Base-by-base conservation (phyloP, 1,140 invertebrate genomes). In the Drosophila willistoni region DNA sequence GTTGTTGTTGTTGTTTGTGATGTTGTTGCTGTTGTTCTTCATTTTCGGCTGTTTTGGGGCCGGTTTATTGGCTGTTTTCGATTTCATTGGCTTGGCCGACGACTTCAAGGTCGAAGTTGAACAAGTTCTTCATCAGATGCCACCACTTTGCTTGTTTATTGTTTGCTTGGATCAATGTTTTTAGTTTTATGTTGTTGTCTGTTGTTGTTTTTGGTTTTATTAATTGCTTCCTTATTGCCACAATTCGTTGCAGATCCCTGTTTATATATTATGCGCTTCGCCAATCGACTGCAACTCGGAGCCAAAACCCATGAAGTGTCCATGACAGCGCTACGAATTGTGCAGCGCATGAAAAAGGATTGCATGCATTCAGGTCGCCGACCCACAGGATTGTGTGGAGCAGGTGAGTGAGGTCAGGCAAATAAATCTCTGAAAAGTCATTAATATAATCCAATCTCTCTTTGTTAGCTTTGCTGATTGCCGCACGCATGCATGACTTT, bases 281-380 rank as follows among this genome's bases (percentile, higher is more conserved):
- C 98, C n/a, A 96, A 97, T 76, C 96, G 97, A 81, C 93, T 99
- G 42, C 96, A 99, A 90, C 97, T 99, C 92, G 98, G 96, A 3
- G 94, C 96, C 2, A 98, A 98, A 93, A 96, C 96, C 5, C 96
- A 99, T 87, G 96, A 98, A 90, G 98, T 99, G 3, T 96, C 96
- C n/a, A 97, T 96, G 94, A 99, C 98, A 1, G 98, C 98, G 0
- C 93, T 98, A 39, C 93, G 98, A 68, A 93, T 99, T 44, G 97
- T 99, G 7, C 96, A 98, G 91, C 93, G 99, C 86, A 99, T 99
- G 99, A 99, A 99, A 92, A 95, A 97, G 83, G 99, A 99, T 93
- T 99, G 97, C 93, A 97, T 99, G 92, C 97, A 99, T 90, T 98
- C 97, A 3, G 99, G 99, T 19, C 94, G 99, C 64, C 93, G 98